Percentiles rank a stretch among this genome's conserved stretches.
These are phyloP conservation scores for Linyphia triangularis DNA, from an alignment of 2,888 invertebrate genomes.

Conservation along the genomic window DNA sequence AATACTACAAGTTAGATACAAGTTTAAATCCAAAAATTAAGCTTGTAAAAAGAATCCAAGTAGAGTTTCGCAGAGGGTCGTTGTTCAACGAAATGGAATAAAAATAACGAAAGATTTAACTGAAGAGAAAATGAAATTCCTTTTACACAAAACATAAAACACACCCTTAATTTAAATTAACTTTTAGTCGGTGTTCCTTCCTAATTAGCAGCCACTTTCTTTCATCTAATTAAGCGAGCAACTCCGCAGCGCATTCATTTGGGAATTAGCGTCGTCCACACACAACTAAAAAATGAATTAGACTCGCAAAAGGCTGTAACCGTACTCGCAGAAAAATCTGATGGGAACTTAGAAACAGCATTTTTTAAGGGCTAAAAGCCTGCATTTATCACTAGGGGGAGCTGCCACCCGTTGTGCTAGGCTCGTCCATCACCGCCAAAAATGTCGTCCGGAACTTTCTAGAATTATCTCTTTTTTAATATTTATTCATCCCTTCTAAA, in stretches of 20 bases:
- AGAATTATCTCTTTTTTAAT: constrained; percentile 75
- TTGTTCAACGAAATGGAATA: background rate
- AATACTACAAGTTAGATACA: background rate
- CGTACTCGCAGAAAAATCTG: constrained; percentile 35
- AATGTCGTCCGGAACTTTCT: constrained; percentile 68
- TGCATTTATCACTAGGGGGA: constrained; percentile 46
- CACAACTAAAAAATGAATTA: constrained; percentile 38
- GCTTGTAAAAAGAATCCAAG: background rate
- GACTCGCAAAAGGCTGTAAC: constrained; percentile 19
- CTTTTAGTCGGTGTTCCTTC: constrained; percentile 3
- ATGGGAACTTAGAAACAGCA: constrained; percentile 10
- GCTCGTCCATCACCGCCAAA: constrained; percentile 70
- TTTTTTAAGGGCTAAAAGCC: constrained; percentile 22
- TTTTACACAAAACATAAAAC: constrained; percentile 17
- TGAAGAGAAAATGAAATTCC: constrained; percentile 1
- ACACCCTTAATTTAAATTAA: constrained; percentile 55
- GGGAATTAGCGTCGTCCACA: constrained; percentile 26
- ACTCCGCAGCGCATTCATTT: constrained; percentile 44
- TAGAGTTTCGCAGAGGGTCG: background rate
- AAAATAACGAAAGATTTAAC: background rate
- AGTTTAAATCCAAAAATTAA: background rate
- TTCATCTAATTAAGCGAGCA: constrained; percentile 52
- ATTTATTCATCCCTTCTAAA: constrained; percentile 73
- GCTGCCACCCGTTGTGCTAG: constrained; percentile 64
- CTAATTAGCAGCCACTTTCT: constrained; percentile 49